Conservation (phyloP, 2,113 vertebrate species). For the Sylvicapra grimmia region DNA sequence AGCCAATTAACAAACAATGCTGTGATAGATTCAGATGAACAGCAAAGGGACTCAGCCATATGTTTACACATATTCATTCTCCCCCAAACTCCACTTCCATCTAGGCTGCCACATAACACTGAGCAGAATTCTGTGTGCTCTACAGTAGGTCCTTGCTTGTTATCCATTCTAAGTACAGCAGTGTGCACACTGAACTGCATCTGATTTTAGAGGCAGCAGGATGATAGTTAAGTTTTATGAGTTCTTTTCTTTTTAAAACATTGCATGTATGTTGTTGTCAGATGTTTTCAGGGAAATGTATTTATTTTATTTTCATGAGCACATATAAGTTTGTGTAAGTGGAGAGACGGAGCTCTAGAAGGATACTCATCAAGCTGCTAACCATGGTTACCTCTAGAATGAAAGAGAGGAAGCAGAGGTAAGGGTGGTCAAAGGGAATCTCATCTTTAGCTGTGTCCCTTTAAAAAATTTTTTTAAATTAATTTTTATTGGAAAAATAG, state of each 20-base stretch:
- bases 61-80: neutral
- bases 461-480: rapidly evolving
- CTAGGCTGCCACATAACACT: neutral
- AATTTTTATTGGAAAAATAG: neutral
- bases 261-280: neutral
- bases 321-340: neutral
- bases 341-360: neutral
- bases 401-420: neutral
- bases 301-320: neutral
- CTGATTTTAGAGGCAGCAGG: neutral
- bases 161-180: neutral
- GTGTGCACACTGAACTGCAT: neutral
- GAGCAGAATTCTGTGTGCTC: neutral
- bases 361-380: neutral
- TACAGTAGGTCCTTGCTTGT: neutral
- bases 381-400: neutral
- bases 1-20: neutral
- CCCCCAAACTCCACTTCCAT: neutral
- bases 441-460: neutral
- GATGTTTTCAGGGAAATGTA: neutral
- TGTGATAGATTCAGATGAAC: neutral
- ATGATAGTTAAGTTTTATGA: neutral
- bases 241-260: neutral
- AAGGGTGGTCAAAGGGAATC: neutral
- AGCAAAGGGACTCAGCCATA: neutral